phyloP scores from a whole-genome alignment of 2,888 invertebrate genomes.

The Teinopalpus imperialis region DNA sequence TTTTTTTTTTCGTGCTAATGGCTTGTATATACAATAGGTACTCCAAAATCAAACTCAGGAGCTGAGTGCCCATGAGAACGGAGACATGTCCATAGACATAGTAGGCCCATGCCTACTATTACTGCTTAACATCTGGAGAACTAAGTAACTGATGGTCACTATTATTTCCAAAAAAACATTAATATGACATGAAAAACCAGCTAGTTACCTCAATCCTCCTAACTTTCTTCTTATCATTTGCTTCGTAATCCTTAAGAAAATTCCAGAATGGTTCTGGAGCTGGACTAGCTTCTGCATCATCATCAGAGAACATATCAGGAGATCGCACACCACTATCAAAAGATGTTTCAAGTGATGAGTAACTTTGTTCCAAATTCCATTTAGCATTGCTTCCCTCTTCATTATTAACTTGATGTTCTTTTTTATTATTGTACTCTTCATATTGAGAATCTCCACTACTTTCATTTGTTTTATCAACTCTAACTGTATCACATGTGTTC shows the following conservation, averaged over 20 bases:
- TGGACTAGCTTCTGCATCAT: constrained; percentile 42
- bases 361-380: constrained; percentile 68
- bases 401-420: constrained; percentile 32
- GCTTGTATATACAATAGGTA: too few relatives aligned
- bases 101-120: too few relatives aligned
- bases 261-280: constrained; percentile 58
- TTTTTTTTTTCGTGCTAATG: too few relatives aligned
- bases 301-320: constrained; percentile 86
- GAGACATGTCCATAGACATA: too few relatives aligned
- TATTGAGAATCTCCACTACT: constrained; percentile 62
- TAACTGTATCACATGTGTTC: constrained; percentile 36
- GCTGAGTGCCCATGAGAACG: too few relatives aligned
- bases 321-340: constrained; percentile 78
- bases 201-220: constrained; percentile 68
- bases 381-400: constrained; percentile 53
- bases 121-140: too few relatives aligned
- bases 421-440: constrained; percentile 50
- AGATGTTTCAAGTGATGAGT: constrained; percentile 68
- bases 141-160: too few relatives aligned
- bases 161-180: too few relatives aligned
- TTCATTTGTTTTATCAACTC: constrained; percentile 49
- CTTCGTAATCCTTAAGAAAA: constrained; percentile 64
- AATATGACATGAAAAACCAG: too few relatives aligned
- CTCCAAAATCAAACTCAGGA: too few relatives aligned
- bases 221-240: constrained; percentile 62